Percentiles rank a stretch among this genome's conserved stretches.
These are phyloP conservation scores for Podarcis raffonei DNA, from an alignment of 2,113 vertebrate species.

Conservation along the genomic window DNA sequence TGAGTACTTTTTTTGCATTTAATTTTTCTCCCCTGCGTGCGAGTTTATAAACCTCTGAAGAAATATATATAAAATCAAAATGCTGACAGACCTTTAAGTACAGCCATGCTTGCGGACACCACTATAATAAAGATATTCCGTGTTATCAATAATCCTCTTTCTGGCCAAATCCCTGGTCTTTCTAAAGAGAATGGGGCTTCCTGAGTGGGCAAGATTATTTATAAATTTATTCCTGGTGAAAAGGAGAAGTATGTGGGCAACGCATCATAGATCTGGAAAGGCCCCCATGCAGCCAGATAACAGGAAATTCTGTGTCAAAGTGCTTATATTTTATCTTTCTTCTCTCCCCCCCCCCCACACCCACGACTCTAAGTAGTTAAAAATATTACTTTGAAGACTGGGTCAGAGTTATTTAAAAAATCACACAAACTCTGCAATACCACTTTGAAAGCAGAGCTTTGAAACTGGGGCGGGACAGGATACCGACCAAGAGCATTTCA, in stretches of 20 bases:
- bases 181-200: slow-evolving; percentile 68
- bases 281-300: slow-evolving; percentile 44
- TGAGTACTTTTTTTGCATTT: slow-evolving; percentile 57
- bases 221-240: slow-evolving; percentile 70
- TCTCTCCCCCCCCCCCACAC: neutral
- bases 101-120: slow-evolving; percentile 48
- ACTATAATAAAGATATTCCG: slow-evolving; percentile 63
- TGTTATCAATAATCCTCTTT: slow-evolving; percentile 72
- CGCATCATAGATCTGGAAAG: slow-evolving; percentile 47
- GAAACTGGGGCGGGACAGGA: slow-evolving; percentile 44
- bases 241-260: slow-evolving; percentile 47
- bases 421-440: slow-evolving; percentile 50
- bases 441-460: slow-evolving; percentile 46
- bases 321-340: slow-evolving; percentile 61
- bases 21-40: slow-evolving; percentile 17
- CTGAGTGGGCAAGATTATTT: slow-evolving; percentile 74
- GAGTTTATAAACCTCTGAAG: slow-evolving; percentile 55
- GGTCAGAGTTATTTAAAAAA: slow-evolving; percentile 53
- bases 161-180: slow-evolving; percentile 67
- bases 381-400: slow-evolving; percentile 50
- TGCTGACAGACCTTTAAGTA: slow-evolving; percentile 65
- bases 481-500: slow-evolving; percentile 11
- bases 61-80: slow-evolving; percentile 60
- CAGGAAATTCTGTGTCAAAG: slow-evolving; percentile 55
- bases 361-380: neutral